Evolutionary conservation across 30 jellyfish, hydroid and myxozoan species (phyloP), one percentile per base, ranked within the genome.

Genomic region (Turritopsis dohrnii): DNA sequence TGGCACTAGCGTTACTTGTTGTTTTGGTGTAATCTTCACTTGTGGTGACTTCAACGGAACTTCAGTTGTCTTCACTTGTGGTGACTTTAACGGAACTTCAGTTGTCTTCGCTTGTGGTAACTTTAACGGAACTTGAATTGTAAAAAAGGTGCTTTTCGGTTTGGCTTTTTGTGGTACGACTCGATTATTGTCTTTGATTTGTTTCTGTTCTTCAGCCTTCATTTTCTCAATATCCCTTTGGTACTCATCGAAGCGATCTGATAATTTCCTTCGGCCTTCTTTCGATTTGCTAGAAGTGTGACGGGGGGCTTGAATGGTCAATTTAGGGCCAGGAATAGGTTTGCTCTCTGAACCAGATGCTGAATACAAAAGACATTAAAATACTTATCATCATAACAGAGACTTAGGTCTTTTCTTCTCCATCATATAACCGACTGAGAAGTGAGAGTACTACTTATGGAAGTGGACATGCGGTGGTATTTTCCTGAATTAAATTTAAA

Each of bases 1-100:
- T n/a, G 77, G 77, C 19, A 69, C 77, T 7, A 69, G 77, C 28
- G 77, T 69, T 17, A 69, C 77, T 69, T 69, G 28, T n/a, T 23
- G 77, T 0, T 69, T 23, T 21, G 77, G 28, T 69, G 77, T 19
- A 23, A 19, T 21, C 22, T 69, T 69, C 77, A n/a, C 31, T 18
- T 21, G 21, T 60, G 73, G 21, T 23, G 19, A 23, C 0, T 60
- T 60, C 73, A 21, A 18, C 22, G 73, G 73, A 60, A 60, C 73
- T 60, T 60, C 21, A 23, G 73, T 60, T 60, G 73, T 18, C 21
- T 54, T 60, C 21, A 23, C 21, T 18, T 21, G 21, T 60, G 73
- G 21, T 23, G 19, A 23, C 0, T 60, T 60, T 23, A 21, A 18
- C 22, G 73, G 73, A 60, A 60, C 73, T 69, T 69, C 30, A 27